phyloP scores from a whole-genome alignment of 1,140 invertebrate species.

The Apis florea region DNA sequence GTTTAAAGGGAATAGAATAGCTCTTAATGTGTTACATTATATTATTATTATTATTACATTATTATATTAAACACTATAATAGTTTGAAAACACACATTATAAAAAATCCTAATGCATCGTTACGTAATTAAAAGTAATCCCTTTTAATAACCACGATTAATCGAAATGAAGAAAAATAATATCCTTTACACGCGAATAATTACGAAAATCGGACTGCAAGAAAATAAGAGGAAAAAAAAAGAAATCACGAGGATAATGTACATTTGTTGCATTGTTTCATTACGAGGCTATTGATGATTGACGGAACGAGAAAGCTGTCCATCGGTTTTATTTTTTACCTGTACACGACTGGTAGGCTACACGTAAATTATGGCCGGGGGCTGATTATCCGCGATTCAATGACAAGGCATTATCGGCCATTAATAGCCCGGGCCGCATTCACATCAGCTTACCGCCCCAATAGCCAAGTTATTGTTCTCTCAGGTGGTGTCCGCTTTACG shows the following conservation, averaged over 20 bases:
- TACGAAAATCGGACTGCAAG: background rate
- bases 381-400: slow-evolving; percentile 63
- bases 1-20: no score
- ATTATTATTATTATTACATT: no score
- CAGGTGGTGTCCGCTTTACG: slow-evolving; percentile 29
- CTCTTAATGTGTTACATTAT: no score
- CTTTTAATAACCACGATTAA: no score
- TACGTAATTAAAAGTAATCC: no score
- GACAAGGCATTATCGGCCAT: slow-evolving; percentile 60
- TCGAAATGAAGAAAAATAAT: no score
- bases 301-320: background rate
- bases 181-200: background rate
- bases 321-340: slow-evolving; percentile 35
- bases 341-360: slow-evolving; percentile 26
- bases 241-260: slow-evolving; percentile 26
- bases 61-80: no score
- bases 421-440: slow-evolving; percentile 60
- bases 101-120: no score
- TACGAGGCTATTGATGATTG: slow-evolving; percentile 63
- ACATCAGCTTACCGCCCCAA: slow-evolving; percentile 48
- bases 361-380: slow-evolving; percentile 58
- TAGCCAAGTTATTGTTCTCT: slow-evolving; percentile 60
- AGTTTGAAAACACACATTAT: no score
- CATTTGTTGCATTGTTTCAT: slow-evolving; percentile 63
- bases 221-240: background rate